A percentile compares a stretch with the other conserved stretches of the same genome.
These are phyloP conservation scores for Anarhynchus alexandrinus DNA, from an alignment of 2,113 vertebrate genomes.

Conservation along the genomic window DNA sequence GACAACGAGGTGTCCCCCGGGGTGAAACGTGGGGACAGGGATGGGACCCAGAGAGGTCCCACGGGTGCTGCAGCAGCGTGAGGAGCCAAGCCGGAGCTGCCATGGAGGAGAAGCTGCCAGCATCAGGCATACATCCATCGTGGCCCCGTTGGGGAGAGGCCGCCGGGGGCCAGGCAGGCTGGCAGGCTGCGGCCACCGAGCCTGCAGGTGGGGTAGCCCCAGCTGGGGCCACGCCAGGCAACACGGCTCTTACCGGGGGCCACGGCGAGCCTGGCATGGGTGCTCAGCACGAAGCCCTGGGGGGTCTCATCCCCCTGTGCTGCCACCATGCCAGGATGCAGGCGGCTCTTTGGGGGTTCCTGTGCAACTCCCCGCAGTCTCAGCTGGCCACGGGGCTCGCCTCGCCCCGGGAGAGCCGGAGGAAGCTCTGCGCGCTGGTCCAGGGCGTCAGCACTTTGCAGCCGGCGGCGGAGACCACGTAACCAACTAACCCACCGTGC, in stretches of 20 bases:
- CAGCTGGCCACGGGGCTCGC: rapidly evolving
- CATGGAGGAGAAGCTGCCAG: not conserved
- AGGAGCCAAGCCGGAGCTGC: not conserved
- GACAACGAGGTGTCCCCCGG: not conserved
- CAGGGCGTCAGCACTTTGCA: not conserved
- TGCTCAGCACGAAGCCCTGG: not conserved
- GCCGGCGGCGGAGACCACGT: not conserved
- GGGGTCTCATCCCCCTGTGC: not conserved
- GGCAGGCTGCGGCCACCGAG: not conserved
- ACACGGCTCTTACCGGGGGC: not conserved
- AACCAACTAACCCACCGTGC: conserved; percentile 52
- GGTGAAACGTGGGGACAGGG: not conserved
- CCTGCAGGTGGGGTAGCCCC: not conserved
- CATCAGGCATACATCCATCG: rapidly evolving
- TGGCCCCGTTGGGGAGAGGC: not conserved
- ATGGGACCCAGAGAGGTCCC: not conserved
- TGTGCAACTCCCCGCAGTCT: not conserved
- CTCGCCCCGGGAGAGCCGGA: rapidly evolving
- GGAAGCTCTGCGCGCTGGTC: not conserved
- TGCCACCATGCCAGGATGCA: not conserved
- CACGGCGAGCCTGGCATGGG: rapidly evolving
- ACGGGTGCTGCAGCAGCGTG: rapidly evolving
- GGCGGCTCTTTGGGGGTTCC: not conserved
- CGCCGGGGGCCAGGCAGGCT: not conserved
- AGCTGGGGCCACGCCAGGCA: rapidly evolving